These are phyloP conservation scores for Oriolus oriolus DNA, from an alignment of 2,113 vertebrate species.

Conservation along the genomic window DNA sequence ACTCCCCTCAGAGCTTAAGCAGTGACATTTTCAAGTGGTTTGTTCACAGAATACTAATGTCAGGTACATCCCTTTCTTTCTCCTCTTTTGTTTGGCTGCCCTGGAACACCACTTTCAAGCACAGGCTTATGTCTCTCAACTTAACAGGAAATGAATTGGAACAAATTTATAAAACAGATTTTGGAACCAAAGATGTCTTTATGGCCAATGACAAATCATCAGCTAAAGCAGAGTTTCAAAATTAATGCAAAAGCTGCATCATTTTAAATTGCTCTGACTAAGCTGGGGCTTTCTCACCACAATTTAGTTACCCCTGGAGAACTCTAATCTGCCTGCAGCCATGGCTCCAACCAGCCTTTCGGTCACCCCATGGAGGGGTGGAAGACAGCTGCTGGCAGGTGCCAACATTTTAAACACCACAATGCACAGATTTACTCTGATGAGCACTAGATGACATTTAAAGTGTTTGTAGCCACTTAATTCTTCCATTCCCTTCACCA, in stretches of 20 bases:
- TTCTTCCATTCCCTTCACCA: not conserved
- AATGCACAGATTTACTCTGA: not conserved
- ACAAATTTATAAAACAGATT: not conserved
- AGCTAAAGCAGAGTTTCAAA: not conserved
- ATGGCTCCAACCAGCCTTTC: not conserved
- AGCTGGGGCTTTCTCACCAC: not conserved
- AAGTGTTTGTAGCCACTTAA: not conserved
- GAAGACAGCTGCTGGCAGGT: not conserved
- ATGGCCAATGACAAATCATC: not conserved
- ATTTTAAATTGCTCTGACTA: not conserved
- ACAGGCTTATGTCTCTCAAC: not conserved
- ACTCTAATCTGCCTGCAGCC: not conserved
- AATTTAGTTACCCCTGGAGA: not conserved
- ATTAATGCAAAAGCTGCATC: not conserved
- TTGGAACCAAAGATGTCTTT: not conserved
- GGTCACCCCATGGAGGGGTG: not conserved
- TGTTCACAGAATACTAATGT: not conserved
- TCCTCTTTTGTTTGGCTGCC: not conserved
- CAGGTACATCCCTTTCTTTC: not conserved
- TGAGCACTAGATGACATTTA: not conserved
- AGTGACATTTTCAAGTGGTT: not conserved
- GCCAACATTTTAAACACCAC: not conserved
- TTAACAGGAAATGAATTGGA: not conserved
- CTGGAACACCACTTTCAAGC: not conserved
- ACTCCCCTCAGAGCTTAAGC: not conserved